Conservation (phyloP, 2,888 invertebrate species). For the Ariolimax columbianus region DNA sequence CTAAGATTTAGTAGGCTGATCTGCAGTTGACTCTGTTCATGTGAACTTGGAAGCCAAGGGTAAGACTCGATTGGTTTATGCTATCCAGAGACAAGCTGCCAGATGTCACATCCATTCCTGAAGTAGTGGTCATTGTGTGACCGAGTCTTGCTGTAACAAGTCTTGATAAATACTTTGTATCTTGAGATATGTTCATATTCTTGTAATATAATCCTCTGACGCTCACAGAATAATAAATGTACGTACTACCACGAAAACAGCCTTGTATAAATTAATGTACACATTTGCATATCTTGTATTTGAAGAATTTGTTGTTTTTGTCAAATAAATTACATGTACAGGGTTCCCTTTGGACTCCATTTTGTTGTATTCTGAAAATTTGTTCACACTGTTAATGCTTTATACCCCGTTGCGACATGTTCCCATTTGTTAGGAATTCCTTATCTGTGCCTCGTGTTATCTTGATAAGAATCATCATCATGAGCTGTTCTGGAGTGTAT, state of each 20-base stretch:
- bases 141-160: neutral
- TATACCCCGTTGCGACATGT: neutral
- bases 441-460: neutral
- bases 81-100: neutral
- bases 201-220: neutral
- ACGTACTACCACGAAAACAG: neutral
- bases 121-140: neutral
- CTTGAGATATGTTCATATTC: neutral
- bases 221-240: slow-evolving; percentile 3
- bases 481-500: too few relatives aligned
- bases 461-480: neutral
- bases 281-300: neutral
- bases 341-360: neutral
- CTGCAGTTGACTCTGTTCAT: too few relatives aligned
- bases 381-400: neutral
- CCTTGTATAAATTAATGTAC: slow-evolving; percentile 1
- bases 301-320: neutral
- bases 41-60: too few relatives aligned
- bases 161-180: neutral
- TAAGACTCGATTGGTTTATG: too few relatives aligned
- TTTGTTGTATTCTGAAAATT: slow-evolving; percentile 3
- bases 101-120: neutral
- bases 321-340: neutral
- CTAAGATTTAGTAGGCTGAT: too few relatives aligned
- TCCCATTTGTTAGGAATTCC: neutral